Percentiles rank a stretch among this genome's conserved stretches.
These are phyloP conservation scores for Spicauda simplicius DNA, from an alignment of 2,888 invertebrate genomes.

Conservation along the genomic window DNA sequence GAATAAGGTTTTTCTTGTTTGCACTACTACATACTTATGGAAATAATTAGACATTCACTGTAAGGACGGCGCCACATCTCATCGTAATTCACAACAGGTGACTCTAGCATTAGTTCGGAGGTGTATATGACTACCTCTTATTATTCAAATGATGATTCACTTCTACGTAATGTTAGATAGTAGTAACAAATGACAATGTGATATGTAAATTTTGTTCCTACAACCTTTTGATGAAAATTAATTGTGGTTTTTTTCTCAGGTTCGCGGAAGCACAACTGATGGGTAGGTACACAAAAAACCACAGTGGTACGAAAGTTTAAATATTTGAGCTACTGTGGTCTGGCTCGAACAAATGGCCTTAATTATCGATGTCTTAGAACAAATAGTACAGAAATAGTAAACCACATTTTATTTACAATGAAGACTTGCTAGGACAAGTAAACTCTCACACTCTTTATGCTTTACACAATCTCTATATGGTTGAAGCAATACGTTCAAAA, in stretches of 20 bases:
- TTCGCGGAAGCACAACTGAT: too few species aligned
- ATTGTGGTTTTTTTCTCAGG: neutral
- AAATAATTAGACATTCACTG: conserved; percentile 66
- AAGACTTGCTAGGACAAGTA: too few species aligned
- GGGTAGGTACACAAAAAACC: too few species aligned
- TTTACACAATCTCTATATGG: too few species aligned
- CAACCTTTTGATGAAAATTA: conserved; percentile 4
- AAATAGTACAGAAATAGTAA: too few species aligned
- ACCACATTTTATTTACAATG: too few species aligned
- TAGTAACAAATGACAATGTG: conserved; percentile 12
- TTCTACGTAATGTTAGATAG: conserved; percentile 30
- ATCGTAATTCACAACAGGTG: conserved; percentile 66
- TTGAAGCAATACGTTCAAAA: too few species aligned
- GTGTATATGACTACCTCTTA: conserved; percentile 20
- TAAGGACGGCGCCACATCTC: conserved; percentile 68
- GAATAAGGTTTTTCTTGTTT: neutral
- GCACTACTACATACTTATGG: conserved; percentile 40
- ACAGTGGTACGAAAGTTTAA: too few species aligned
- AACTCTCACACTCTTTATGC: too few species aligned
- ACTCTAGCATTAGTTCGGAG: conserved; percentile 33
- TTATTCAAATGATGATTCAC: conserved; percentile 34
- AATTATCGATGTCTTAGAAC: too few species aligned
- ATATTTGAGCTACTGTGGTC: too few species aligned
- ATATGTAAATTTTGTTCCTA: conserved; percentile 41
- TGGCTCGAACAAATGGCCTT: too few species aligned